Evolutionary conservation across 2,888 invertebrate species (phyloP).

Genomic region (Amblyteles armatorius): DNA sequence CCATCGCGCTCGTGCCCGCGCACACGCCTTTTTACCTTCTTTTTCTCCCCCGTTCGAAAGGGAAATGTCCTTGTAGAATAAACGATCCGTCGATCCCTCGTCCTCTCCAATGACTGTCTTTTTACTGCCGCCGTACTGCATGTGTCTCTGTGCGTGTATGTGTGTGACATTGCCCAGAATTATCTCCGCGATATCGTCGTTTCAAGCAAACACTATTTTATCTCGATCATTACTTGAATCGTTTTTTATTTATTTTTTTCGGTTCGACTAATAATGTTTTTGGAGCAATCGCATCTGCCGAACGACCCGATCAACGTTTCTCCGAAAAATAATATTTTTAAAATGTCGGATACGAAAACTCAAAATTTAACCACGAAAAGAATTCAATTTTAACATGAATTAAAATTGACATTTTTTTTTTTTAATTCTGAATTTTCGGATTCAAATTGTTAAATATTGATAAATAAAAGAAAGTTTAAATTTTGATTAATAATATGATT

Average conservation of each 20-base stretch:
- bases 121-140: not conserved
- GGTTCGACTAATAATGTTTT: no score
- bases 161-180: constrained; percentile 8
- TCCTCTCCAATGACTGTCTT: constrained; percentile 8
- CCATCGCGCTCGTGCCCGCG: constrained; percentile 21
- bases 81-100: constrained; percentile 54
- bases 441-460: no score
- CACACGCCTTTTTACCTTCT: constrained; percentile 20
- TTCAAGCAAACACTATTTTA: not conserved
- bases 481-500: no score
- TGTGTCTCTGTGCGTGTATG: not conserved
- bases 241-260: not conserved
- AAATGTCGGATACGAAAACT: no score
- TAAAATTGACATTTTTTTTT: no score
- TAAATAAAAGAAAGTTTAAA: no score
- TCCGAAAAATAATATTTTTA: no score
- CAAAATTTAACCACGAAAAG: no score
- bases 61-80: constrained; percentile 59
- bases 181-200: not conserved
- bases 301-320: no score
- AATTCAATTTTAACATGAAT: no score
- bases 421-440: no score
- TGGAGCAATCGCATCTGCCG: not conserved
- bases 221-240: not conserved
- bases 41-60: constrained; percentile 52